Base-by-base conservation (phyloP, 2,797 vertebrate species). In the Gallinago solitaria region DNA sequence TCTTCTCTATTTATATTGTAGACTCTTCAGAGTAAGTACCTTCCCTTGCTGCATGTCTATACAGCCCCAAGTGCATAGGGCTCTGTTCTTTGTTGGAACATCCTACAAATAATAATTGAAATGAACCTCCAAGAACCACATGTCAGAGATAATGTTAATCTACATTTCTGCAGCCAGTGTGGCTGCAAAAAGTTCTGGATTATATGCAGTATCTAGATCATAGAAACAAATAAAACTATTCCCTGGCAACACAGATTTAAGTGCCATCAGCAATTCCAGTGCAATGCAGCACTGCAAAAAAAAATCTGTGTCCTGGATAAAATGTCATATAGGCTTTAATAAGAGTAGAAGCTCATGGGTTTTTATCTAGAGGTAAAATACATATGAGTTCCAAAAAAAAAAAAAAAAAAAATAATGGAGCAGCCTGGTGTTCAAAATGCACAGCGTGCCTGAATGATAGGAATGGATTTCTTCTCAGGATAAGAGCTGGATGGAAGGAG, bases 1-100 rank as follows among this genome's bases (percentile, higher is more conserved):
- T 78, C 30, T 37, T 78, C 24, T 67, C 70, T 95, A 32, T 74
- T 93, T 67, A 74, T 82, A 45, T 9, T 70, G n/a, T 50, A 87
- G 53, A 59, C 11, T 67, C 35, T 94, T 84, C n/a, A 79, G 32
- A 63, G 39, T 19, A 79, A 43, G 19, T 43, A 45, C 21, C 2
- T 5, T 32, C n/a, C n/a, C 57, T 69, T 69, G 9, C 11, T 83
- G 18, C 13, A 13, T 39, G 12, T 35, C 86, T 83, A 28, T 65
- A 45, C 19, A 76, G 13, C 21, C 16, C 8, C 6, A 53, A 21
- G 65, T 76, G 47, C 43, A 89, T 76, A 69, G 30, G 28, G 1
- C 5, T 53, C 23, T 69, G 41, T 27, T 81, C 33, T 65, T 12
- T 41, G 5, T 50, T 33, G 24, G 37, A 92, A 56, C 2, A 33